A percentile compares a stretch with the other conserved stretches of the same genome.
Evolutionary conservation across 2,113 vertebrate species (phyloP).

Genomic region (Trichomycterus rosablanca): DNA sequence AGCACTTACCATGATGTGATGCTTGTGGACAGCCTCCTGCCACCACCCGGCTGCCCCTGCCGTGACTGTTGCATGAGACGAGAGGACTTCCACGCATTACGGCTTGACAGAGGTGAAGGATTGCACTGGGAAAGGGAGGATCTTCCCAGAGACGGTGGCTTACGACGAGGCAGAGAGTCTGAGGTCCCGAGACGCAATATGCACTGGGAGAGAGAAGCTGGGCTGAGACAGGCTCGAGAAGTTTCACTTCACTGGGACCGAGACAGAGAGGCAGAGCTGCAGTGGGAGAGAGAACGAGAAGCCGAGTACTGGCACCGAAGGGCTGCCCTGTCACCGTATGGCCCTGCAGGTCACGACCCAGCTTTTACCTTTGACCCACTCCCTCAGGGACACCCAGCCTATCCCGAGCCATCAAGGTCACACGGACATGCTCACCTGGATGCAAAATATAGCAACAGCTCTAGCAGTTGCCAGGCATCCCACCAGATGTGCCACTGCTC

Average conservation of each 20-base stretch:
- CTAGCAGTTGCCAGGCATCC: conserved; percentile 69
- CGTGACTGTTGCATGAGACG: conserved; percentile 72
- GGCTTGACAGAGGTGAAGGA: conserved; percentile 64
- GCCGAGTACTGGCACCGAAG: conserved; percentile 69
- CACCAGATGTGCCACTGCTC: conserved; percentile 65
- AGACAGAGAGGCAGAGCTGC: conserved; percentile 67
- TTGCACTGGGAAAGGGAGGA: conserved; percentile 68
- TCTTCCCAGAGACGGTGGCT: conserved; percentile 61
- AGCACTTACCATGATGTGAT: conserved; percentile 73
- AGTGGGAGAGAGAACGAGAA: conserved; percentile 70
- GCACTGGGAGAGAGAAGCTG: conserved; percentile 62
- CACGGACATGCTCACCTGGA: conserved; percentile 68
- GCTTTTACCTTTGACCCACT: conserved; percentile 70
- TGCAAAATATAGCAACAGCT: conserved; percentile 75
- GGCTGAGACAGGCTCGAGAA: conserved; percentile 60
- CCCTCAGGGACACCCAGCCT: conserved; percentile 68
- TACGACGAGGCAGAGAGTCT: conserved; percentile 55
- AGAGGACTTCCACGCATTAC: conserved; percentile 69
- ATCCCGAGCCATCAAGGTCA: conserved; percentile 63
- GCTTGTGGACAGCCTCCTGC: conserved; percentile 67
- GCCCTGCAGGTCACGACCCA: conserved; percentile 61
- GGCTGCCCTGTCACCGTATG: conserved; percentile 65
- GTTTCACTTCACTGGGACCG: conserved; percentile 70
- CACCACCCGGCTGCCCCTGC: conserved; percentile 66
- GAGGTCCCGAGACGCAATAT: conserved; percentile 56